A percentile compares a stretch with the other conserved stretches of the same genome.
Conservation (phyloP, 2,797 vertebrate genomes). For the Varecia variegata region DNA sequence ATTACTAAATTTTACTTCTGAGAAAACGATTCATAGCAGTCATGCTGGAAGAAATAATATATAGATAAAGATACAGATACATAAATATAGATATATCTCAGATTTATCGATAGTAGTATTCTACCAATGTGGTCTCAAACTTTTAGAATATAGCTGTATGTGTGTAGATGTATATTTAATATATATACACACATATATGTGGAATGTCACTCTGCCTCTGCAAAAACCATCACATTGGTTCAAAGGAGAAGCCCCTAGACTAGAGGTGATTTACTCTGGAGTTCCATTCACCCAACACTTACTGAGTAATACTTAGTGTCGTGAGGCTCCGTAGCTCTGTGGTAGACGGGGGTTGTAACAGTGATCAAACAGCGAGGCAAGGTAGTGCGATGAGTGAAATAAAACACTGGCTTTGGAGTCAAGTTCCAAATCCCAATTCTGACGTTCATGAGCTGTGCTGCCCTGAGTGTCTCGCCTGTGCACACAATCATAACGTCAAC, state of each 20-base stretch:
- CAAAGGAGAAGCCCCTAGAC: neutral
- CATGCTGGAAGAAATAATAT: neutral
- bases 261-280: neutral
- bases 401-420: neutral
- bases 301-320: neutral
- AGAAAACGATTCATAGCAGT: constrained; percentile 23
- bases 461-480: neutral
- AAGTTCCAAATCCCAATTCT: neutral
- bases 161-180: too few relatives aligned
- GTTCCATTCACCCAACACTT: neutral
- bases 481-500: neutral
- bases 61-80: neutral
- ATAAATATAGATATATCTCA: neutral
- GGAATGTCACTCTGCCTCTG: neutral
- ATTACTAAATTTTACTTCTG: constrained; percentile 61
- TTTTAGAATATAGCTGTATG: neutral
- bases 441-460: neutral
- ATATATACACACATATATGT: neutral
- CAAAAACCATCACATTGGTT: neutral
- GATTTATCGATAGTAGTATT: constrained; percentile 50
- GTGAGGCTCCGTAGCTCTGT: neutral
- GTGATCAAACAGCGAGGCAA: neutral
- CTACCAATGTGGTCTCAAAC: constrained; percentile 18
- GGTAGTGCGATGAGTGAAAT: neutral
- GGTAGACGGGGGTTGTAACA: neutral